Base-by-base conservation (phyloP, 2,797 vertebrate genomes). In the Cirrhinus molitorella region DNA sequence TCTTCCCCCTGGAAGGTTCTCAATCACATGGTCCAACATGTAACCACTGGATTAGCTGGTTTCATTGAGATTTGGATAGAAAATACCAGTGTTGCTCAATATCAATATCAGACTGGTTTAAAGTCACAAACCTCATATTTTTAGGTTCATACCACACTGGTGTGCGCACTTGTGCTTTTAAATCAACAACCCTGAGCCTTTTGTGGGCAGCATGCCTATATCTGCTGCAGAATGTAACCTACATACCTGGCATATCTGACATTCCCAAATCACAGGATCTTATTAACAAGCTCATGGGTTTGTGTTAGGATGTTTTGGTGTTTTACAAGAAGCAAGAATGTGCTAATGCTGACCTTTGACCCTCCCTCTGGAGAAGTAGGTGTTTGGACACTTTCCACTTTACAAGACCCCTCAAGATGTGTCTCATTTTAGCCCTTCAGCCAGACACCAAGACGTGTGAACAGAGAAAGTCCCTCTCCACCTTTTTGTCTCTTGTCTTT, bases 201-300 rank as follows among this genome's bases (percentile, higher is more conserved):
- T 25, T 71, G 34, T 71, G 40, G 68, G 79, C 79, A 49, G 49
- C 21, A 28, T 61, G 79, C 13, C 37, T 23, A 61, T 21, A n/a
- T 37, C 34, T 10, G 5, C 17, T 43, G 0, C 34, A 28, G 1
- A 57, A 25, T 76, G 23, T 66, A 76, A 55, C 71, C 49, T 67
- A 83, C 23, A 83, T 76, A 47, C 61, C 47, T 76, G 81, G 17
- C 72, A 76, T 55, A 37, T 67, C 49, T 55, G n/a, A 31, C 72
- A 67, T 75, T 67, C 49, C 34, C 0, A 57, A 57, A 75, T 75
- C 81, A 66, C 72, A 57, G 37, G 71, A 82, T 53, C 47, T 25
- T 55, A 67, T 83, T 74, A 83, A 67, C 59, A 43, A 82, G 72
- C 23, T 53, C 59, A 67, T 17, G 25, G 3, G 19, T 74, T 75